phyloP scores from a whole-genome alignment of 2,113 vertebrate genomes.

The Bufo gargarizans region DNA sequence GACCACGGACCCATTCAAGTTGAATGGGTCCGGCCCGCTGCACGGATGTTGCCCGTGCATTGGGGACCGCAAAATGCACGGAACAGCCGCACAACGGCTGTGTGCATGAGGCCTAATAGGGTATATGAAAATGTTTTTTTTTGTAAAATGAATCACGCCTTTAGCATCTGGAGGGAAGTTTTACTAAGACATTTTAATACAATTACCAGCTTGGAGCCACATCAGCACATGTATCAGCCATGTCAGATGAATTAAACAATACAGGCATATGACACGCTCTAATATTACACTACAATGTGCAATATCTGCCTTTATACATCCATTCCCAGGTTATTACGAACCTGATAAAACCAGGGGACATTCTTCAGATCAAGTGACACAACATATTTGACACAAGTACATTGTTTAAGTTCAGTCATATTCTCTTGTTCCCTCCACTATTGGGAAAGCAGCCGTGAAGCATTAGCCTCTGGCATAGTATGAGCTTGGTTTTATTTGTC shows the following conservation, averaged over 20 bases:
- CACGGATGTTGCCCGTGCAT: too few relatives aligned
- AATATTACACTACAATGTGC: too few relatives aligned
- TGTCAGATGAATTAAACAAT: background rate
- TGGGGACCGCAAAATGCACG: too few relatives aligned
- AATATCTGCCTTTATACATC: background rate
- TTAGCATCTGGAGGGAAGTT: too few relatives aligned
- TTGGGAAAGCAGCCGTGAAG: constrained; percentile 23
- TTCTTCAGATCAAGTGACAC: background rate
- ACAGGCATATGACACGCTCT: background rate
- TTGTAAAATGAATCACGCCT: too few relatives aligned
- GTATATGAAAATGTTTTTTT: too few relatives aligned
- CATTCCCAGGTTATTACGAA: background rate
- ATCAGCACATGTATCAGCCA: background rate
- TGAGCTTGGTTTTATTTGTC: background rate
- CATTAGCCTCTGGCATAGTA: constrained; percentile 16
- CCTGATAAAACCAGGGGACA: background rate
- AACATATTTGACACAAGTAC: background rate
- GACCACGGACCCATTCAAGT: too few relatives aligned
- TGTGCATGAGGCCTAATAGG: too few relatives aligned
- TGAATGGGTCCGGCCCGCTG: too few relatives aligned
- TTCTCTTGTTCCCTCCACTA: background rate
- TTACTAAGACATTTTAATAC: too few relatives aligned
- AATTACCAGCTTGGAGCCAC: background rate
- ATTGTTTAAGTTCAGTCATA: background rate
- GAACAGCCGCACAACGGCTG: too few relatives aligned